Evolutionary conservation across 2,113 vertebrate genomes (phyloP).

Genomic region (Colistium nudipinnis): DNA sequence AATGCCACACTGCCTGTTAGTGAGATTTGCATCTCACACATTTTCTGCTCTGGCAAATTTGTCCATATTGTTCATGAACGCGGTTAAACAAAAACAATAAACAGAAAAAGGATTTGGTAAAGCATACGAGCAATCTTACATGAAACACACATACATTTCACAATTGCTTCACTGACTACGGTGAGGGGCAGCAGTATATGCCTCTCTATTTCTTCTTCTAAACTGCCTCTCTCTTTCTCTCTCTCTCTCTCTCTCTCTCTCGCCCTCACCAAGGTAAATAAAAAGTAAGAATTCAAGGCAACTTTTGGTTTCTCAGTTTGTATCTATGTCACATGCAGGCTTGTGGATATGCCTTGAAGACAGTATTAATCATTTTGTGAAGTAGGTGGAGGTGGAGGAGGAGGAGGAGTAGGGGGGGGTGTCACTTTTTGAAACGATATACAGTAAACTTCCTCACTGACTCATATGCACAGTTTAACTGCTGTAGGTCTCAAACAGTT

Average conservation of each 20-base stretch:
- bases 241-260: too few relatives aligned
- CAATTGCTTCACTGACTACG: neutral
- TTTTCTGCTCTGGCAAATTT: too few relatives aligned
- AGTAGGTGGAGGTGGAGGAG: slow-evolving; percentile 6
- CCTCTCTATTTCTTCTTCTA: too few relatives aligned
- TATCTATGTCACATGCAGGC: neutral
- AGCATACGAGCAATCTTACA: neutral
- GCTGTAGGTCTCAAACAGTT: slow-evolving; percentile 29
- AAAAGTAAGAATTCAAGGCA: neutral
- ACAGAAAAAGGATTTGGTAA: too few relatives aligned
- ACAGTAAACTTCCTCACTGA: slow-evolving; percentile 34
- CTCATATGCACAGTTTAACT: slow-evolving; percentile 18
- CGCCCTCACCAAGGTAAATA: neutral
- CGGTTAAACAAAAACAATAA: too few relatives aligned
- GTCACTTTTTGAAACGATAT: slow-evolving; percentile 34
- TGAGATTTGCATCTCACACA: too few relatives aligned
- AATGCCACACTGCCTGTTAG: too few relatives aligned
- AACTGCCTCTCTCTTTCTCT: neutral
- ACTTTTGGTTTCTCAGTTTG: neutral
- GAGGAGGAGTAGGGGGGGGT: slow-evolving; percentile 29
- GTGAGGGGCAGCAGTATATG: neutral
- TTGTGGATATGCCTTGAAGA: slow-evolving; percentile 14
- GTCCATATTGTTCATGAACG: too few relatives aligned
- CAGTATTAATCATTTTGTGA: slow-evolving; percentile 28
- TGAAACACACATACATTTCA: neutral